Evolutionary conservation across 2,888 invertebrate genomes (phyloP).

Genomic region (Euproctis similis): DNA sequence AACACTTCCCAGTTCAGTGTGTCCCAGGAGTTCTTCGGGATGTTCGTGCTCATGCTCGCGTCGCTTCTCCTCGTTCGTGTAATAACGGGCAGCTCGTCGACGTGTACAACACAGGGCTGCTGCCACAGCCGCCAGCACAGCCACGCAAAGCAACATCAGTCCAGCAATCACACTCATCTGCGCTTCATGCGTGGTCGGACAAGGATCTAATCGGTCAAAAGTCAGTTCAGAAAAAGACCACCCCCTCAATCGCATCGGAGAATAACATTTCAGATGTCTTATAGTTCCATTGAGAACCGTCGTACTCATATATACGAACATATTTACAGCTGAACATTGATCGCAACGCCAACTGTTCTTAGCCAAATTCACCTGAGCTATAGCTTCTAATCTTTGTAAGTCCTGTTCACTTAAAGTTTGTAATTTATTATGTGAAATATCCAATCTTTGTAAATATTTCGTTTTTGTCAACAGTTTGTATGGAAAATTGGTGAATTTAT

Average conservation of each 20-base stretch:
- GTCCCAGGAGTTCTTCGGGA: constrained; percentile 52
- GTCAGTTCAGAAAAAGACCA: constrained; percentile 41
- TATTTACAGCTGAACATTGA: constrained; percentile 76
- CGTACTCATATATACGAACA: constrained; percentile 75
- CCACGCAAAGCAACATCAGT: constrained; percentile 55
- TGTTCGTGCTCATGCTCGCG: constrained; percentile 55
- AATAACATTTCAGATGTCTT: constrained; percentile 73
- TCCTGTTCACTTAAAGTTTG: constrained; percentile 77
- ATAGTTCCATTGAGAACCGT: constrained; percentile 68
- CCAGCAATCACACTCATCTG: constrained; percentile 74
- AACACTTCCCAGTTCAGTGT: constrained; percentile 50
- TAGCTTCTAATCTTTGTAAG: constrained; percentile 74
- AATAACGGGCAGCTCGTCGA: constrained; percentile 83
- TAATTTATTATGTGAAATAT: constrained; percentile 84
- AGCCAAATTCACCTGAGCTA: constrained; percentile 71
- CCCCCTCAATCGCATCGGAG: constrained; percentile 74
- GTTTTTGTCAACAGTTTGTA: constrained; percentile 74
- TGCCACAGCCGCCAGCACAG: constrained; percentile 70
- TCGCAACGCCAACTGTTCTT: constrained; percentile 83
- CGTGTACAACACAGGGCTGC: constrained; percentile 80
- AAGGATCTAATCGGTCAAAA: constrained; percentile 48
- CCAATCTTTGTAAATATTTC: constrained; percentile 77
- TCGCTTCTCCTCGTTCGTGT: constrained; percentile 85
- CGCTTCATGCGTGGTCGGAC: constrained; percentile 71
- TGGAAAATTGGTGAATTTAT: constrained; percentile 78